These are phyloP conservation scores for Nephrotoma appendiculata DNA, from an alignment of 2,888 invertebrate species.

Conservation along the genomic window DNA sequence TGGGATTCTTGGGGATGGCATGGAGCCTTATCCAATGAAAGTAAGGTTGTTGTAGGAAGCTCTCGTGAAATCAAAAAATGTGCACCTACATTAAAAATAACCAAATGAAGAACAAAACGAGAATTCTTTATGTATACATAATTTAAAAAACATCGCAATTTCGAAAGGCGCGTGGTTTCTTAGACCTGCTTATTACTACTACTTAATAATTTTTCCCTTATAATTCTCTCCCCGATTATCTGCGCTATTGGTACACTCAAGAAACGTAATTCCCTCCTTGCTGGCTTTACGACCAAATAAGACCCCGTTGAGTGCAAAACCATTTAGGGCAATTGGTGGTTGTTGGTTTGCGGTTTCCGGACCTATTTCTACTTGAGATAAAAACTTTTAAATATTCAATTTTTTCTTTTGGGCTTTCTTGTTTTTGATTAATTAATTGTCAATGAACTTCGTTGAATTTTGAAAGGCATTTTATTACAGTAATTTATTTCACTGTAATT, in stretches of 20 bases:
- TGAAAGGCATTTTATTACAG: too few species aligned
- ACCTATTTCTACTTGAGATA: conserved; percentile 5
- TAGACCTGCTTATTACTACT: conserved; percentile 14
- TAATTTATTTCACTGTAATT: too few species aligned
- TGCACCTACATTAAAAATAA: too few species aligned
- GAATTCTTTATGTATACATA: conserved; percentile 2
- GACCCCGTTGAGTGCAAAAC: not conserved
- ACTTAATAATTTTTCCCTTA: too few species aligned
- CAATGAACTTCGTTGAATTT: too few species aligned
- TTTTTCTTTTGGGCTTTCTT: too few species aligned
- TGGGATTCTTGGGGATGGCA: conserved; percentile 6
- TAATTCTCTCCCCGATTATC: conserved; percentile 13
- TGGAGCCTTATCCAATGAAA: conserved; percentile 10
- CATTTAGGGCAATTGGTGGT: conserved; percentile 10
- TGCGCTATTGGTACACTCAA: conserved; percentile 14
- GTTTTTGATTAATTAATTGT: too few species aligned
- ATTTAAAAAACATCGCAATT: conserved; percentile 10
- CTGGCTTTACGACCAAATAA: conserved; percentile 5
- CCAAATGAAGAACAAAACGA: not conserved
- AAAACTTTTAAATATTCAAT: too few species aligned
- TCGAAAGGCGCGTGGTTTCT: conserved; percentile 12
- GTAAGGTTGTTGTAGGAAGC: conserved; percentile 11
- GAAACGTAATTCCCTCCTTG: conserved; percentile 13
- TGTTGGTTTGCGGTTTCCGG: conserved; percentile 7
- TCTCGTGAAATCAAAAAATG: too few species aligned